Percentiles rank a stretch among this genome's conserved stretches.
Conservation (phyloP, 2,888 invertebrate genomes). For the Zootermopsis nevadensis region DNA sequence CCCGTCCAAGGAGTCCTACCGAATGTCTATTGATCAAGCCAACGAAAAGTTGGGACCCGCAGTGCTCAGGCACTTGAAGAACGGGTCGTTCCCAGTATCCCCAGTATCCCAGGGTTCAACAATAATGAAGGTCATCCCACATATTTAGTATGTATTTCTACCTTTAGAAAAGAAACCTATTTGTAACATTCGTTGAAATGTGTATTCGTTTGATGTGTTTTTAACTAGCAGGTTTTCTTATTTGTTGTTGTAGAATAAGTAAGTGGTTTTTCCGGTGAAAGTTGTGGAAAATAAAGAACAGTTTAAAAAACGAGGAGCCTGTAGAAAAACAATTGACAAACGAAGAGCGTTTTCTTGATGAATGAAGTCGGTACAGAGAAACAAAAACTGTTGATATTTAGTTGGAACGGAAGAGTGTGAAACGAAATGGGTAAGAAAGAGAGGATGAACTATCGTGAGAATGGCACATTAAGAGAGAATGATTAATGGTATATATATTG, state of each 20-base stretch:
- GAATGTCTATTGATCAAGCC: too few species aligned
- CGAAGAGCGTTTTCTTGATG: constrained; percentile 21
- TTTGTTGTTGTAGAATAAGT: neutral
- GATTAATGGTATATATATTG: neutral
- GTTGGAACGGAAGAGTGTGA: neutral
- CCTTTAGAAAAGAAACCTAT: too few species aligned
- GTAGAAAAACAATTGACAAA: constrained; percentile 22
- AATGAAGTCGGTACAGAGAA: neutral
- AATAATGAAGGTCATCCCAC: too few species aligned
- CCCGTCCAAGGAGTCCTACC: too few species aligned
- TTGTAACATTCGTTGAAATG: too few species aligned
- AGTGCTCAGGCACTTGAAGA: too few species aligned
- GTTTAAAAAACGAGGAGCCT: neutral
- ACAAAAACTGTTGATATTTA: constrained; percentile 18
- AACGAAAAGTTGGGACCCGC: too few species aligned
- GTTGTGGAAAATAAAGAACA: neutral
- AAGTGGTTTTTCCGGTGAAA: neutral
- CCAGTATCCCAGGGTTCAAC: too few species aligned
- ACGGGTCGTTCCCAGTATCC: too few species aligned
- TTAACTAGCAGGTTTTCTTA: neutral
- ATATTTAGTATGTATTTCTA: too few species aligned
- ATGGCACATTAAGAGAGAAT: neutral
- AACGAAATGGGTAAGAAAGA: neutral
- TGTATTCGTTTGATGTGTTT: too few species aligned
- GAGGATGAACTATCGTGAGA: neutral